phyloP scores from a whole-genome alignment of 2,113 vertebrate species.

The Ibidorhyncha struthersii region DNA sequence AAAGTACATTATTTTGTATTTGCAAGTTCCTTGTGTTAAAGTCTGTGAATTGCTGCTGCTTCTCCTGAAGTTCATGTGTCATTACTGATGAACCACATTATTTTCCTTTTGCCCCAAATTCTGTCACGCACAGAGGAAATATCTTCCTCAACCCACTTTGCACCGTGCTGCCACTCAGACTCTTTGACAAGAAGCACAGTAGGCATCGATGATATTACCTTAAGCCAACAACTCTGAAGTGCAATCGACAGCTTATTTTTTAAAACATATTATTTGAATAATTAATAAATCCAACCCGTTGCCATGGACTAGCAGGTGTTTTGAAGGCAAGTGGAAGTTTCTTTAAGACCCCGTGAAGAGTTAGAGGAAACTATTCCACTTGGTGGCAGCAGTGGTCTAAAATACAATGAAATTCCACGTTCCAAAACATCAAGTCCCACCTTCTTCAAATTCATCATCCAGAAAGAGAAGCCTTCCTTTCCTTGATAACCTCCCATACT shows the following conservation, averaged over 20 bases:
- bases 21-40: neutral
- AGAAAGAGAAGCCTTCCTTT: neutral
- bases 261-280: neutral
- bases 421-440: neutral
- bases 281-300: neutral
- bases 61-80: neutral
- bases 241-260: neutral
- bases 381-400: conserved; percentile 59
- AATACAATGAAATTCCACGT: neutral
- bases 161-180: neutral
- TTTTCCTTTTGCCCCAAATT: neutral
- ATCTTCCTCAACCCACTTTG: neutral
- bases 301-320: neutral
- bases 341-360: neutral
- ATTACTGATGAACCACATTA: neutral
- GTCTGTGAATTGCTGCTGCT: neutral
- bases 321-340: neutral
- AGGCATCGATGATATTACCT: neutral
- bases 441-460: neutral
- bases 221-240: neutral
- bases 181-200: neutral
- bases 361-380: conserved; percentile 31
- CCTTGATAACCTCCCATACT: neutral
- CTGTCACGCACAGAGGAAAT: neutral
- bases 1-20: neutral